phyloP scores from a whole-genome alignment of 1,140 invertebrate species.

The Pogonus chalceus region DNA sequence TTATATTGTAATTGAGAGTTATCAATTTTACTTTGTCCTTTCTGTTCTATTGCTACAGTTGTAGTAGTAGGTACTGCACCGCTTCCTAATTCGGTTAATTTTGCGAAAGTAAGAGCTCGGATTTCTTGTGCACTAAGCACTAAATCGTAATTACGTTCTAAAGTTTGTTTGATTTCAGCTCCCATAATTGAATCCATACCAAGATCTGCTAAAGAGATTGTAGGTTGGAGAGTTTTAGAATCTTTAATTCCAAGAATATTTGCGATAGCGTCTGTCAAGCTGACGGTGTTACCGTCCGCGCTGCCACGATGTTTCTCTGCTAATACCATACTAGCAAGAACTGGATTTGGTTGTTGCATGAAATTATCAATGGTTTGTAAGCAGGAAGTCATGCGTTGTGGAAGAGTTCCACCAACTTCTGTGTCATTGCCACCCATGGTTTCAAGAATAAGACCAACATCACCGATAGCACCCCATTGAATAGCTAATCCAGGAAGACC shows the following conservation, averaged over 20 bases:
- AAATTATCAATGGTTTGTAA: conserved; percentile 76
- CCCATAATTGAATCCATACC: conserved; percentile 98
- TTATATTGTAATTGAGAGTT: conserved; percentile 42
- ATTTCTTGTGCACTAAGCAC: conserved; percentile 85
- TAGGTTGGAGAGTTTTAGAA: conserved; percentile 57
- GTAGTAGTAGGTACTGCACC: conserved; percentile 28
- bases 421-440: conserved; percentile 81
- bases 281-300: conserved; percentile 36
- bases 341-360: conserved; percentile 76
- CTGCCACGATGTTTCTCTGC: conserved; percentile 57
- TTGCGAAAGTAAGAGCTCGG: conserved; percentile 63
- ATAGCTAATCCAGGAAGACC: conserved; percentile 80
- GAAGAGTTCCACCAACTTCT: conserved; percentile 83
- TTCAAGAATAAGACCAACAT: conserved; percentile 86
- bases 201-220: conserved; percentile 74
- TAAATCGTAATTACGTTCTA: conserved; percentile 87
- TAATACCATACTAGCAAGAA: conserved; percentile 74
- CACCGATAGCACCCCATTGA: conserved; percentile 96
- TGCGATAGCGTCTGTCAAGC: conserved; percentile 62
- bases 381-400: conserved; percentile 85
- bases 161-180: conserved; percentile 92
- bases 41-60: conserved; percentile 18
- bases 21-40: conserved; percentile 22
- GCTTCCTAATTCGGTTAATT: conserved; percentile 55
- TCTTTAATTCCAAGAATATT: conserved; percentile 88